Conservation (phyloP, 2,888 invertebrate genomes). For the Pyrochroa serraticornis region DNA sequence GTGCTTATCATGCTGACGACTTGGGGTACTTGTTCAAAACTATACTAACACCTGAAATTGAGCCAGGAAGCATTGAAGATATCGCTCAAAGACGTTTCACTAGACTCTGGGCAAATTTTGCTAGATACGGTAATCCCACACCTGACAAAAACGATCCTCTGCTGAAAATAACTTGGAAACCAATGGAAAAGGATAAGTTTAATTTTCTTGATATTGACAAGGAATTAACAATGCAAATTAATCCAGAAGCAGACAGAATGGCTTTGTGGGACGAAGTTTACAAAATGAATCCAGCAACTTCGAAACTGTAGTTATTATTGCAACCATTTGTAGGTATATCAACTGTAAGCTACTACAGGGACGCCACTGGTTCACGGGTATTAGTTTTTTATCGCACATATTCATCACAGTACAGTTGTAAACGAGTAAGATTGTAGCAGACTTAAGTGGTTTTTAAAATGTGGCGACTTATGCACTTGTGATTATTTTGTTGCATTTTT, state of each 20-base stretch:
- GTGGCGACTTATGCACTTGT: too few relatives aligned
- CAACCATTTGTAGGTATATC: background rate
- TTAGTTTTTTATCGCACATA: too few relatives aligned
- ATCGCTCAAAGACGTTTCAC: conserved; percentile 31
- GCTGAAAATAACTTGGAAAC: conserved; percentile 40
- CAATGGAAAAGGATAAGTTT: conserved; percentile 35
- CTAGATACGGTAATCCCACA: conserved; percentile 34
- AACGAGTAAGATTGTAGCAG: too few relatives aligned
- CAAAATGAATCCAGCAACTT: background rate
- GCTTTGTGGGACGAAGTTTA: conserved; percentile 44
- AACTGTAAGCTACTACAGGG: too few relatives aligned
- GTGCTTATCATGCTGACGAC: conserved; percentile 40
- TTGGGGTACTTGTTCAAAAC: conserved; percentile 39
- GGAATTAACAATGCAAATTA: conserved; percentile 35
- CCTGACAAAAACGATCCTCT: conserved; percentile 20
- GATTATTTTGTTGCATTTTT: too few relatives aligned
- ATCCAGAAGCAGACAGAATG: conserved; percentile 44
- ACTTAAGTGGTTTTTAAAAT: too few relatives aligned
- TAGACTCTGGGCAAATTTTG: conserved; percentile 42
- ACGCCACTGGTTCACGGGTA: too few relatives aligned
- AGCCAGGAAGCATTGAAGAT: conserved; percentile 30
- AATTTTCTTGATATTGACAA: conserved; percentile 46
- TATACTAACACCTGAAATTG: conserved; percentile 26
- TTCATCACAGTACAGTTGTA: too few relatives aligned
- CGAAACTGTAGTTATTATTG: background rate